Evolutionary conservation across 2,797 vertebrate genomes (phyloP), one percentile per base, ranked within the genome.

Genomic region (Pelodytes ibericus): DNA sequence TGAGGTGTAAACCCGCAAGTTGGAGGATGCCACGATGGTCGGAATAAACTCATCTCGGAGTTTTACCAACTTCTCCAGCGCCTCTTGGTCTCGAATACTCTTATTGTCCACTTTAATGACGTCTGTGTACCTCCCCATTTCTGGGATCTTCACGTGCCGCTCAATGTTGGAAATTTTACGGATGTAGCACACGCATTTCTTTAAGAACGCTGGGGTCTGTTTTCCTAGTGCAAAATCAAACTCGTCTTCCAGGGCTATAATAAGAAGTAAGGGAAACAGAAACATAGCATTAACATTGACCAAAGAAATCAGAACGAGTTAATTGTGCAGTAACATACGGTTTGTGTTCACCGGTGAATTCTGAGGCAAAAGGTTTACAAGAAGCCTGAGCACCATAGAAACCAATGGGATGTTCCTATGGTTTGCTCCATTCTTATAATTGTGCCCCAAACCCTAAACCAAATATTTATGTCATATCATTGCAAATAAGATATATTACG

Each of bases 121-220:
- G 67, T 99, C 98, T 93, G 98, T 98, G 89, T 99, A 99, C 74
- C 94, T 94, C 47, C 90, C 87, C 97, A 99, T 99, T 68, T 97
- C 96, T 0, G 97, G 97, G 78, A 97, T 86, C 85, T 97, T 98
- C 84, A 97, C 96, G 0, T 98, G 97, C 64, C 95, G 95, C 77
- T 99, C 98, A 2, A 98, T 98, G 87, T 99, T 98, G 80, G 97
- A 94, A 81, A 99, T 99, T 89, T 98, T 99, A 79, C 98, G 93
- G 78, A 99, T 99, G 87, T 99, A 99, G 88, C 98, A 99, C 83
- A 99, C 98, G 33, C 98, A 99, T 88, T 99, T 99, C 89, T 95
- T 99, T 77, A 99, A 93, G 87, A 99, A 99, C 82, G 97, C 97
- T 59, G 97, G 93, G 1, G 96, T 98, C 88, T 99, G 97, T 86